Evolutionary conservation across 2,113 vertebrate genomes (phyloP), one percentile per base, ranked within the genome.

Genomic region (Ctenodactylus gundi): DNA sequence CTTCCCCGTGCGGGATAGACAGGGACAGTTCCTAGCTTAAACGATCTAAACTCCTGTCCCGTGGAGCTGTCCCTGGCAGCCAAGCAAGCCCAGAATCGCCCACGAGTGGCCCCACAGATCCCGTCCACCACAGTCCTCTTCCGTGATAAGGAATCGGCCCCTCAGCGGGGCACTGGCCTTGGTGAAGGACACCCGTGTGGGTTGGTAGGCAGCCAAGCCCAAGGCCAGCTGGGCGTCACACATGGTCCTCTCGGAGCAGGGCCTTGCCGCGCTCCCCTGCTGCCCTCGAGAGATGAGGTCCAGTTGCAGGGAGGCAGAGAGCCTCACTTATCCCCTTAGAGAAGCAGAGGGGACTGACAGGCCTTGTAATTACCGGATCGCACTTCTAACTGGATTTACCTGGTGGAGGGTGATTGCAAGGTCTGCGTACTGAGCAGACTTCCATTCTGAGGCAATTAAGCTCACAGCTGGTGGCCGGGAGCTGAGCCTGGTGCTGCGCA

Each of bases 41-140:
- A 95, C 94, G 94, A 85, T 41, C 64, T 92, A 39, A 46, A 46
- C 51, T 94, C 81, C 78, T 85, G 27, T 96, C 95, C 88, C 84
- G 39, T 82, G 85, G 95, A 95, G 93, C 94, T 92, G 46, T 41
- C 82, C 60, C 41, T 27, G 7, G 0, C 82, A 72, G 93, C 95
- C 90, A 95, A 41, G 95, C 94, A 92, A 70, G 80, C 77, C 73
- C 77, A 84, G 49, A 92, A 58, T 41, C 23, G 67, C n/a, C n/a
- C n/a, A n/a, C n/a, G n/a, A n/a, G n/a, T n/a, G n/a, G n/a, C 31
- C 31, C 84, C 27, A 44, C 27, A 57, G 18, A 4, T 6, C 6
- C 27, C 8, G n/a, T 23, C 55, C n/a, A n/a, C n/a, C n/a, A n/a
- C n/a, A n/a, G n/a, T n/a, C n/a, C n/a, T n/a, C n/a, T n/a, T n/a